These are phyloP conservation scores for Resseliella maxima DNA, from an alignment of 2,888 invertebrate genomes.

Conservation along the genomic window DNA sequence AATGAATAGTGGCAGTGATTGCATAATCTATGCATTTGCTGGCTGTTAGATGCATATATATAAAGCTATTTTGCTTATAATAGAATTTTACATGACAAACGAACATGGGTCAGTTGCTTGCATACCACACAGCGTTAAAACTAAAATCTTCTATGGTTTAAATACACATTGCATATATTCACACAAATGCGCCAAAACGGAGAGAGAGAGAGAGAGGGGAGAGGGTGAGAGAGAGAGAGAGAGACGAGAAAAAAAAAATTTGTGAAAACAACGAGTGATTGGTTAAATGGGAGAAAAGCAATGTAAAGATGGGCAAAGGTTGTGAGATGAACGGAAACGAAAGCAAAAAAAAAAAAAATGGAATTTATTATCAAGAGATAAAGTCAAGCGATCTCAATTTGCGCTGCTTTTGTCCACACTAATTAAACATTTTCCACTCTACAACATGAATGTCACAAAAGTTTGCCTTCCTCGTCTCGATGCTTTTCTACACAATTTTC, in stretches of 20 bases:
- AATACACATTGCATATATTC: too few relatives aligned
- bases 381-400: slow-evolving; percentile 38
- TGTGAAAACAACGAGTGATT: background rate
- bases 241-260: background rate
- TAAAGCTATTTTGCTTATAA: slow-evolving; percentile 2
- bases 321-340: background rate
- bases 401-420: slow-evolving; percentile 28
- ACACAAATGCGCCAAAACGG: too few relatives aligned
- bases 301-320: background rate
- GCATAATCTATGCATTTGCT: slow-evolving; percentile 23
- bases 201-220: background rate
- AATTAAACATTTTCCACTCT: slow-evolving; percentile 38
- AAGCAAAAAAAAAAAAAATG: background rate
- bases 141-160: background rate
- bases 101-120: background rate
- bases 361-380: slow-evolving; percentile 34
- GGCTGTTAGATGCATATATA: background rate
- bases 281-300: slow-evolving; percentile 20
- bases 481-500: background rate
- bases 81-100: slow-evolving; percentile 34
- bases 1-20: slow-evolving; percentile 34
- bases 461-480: background rate
- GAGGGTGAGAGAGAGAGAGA: background rate
- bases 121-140: background rate
- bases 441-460: slow-evolving; percentile 6